A percentile compares a stretch with the other conserved stretches of the same genome.
These are phyloP conservation scores for Callionymus lyra DNA, from an alignment of 2,113 vertebrate genomes.

Conservation along the genomic window DNA sequence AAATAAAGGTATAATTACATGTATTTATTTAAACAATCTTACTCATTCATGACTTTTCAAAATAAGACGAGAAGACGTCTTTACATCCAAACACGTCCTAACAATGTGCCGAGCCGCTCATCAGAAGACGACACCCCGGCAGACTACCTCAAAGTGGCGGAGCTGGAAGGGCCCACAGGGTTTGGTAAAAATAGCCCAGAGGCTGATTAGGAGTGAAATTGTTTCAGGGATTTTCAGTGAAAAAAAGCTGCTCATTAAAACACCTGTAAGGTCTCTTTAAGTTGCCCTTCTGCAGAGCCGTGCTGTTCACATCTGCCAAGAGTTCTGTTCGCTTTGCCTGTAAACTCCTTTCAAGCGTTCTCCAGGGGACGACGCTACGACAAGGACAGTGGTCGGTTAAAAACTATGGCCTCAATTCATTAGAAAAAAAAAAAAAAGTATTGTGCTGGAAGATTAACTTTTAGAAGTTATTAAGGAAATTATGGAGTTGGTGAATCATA, in stretches of 20 bases:
- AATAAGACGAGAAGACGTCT: too few relatives aligned
- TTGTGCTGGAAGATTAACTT: slow-evolving; percentile 3
- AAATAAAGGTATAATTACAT: too few relatives aligned
- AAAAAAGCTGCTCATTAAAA: slow-evolving; percentile 65
- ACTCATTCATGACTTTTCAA: too few relatives aligned
- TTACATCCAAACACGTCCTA: too few relatives aligned
- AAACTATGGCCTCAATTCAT: slow-evolving; percentile 54
- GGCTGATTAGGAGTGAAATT: slow-evolving; percentile 63
- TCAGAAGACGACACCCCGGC: slow-evolving; percentile 34
- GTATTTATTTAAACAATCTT: too few relatives aligned
- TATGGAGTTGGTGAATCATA: too few relatives aligned
- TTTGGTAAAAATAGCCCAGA: slow-evolving; percentile 66
- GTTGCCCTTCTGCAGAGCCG: slow-evolving; percentile 51
- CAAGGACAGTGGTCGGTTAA: slow-evolving; percentile 29
- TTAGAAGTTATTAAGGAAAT: too few relatives aligned
- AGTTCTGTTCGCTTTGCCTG: slow-evolving; percentile 31
- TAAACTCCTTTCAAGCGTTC: slow-evolving; percentile 49
- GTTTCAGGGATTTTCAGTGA: slow-evolving; percentile 40
- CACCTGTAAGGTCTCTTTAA: slow-evolving; percentile 65
- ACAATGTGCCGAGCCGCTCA: slow-evolving; percentile 6
- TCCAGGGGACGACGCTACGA: slow-evolving; percentile 41
- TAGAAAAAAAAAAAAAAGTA: slow-evolving; percentile 28
- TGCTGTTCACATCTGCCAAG: slow-evolving; percentile 64
- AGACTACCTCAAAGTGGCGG: slow-evolving; percentile 53
- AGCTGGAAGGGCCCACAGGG: slow-evolving; percentile 55